Conservation (phyloP, 1,140 invertebrate genomes). For the Drosophila repleta region DNA sequence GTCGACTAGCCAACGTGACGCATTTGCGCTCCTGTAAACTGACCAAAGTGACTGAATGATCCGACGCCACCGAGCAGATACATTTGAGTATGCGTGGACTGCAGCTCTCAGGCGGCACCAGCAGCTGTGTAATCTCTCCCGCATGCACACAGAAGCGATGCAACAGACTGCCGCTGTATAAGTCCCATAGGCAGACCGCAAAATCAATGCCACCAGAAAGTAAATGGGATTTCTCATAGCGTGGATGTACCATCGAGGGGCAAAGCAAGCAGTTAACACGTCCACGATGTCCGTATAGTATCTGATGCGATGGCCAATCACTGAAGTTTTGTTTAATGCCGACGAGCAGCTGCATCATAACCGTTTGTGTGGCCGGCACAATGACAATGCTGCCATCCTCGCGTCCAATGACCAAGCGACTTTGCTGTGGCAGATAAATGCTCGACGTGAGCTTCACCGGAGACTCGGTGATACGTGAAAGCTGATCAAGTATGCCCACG, state of each 20-base stretch:
- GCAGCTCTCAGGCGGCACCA: slow-evolving; percentile 96
- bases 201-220: slow-evolving; percentile 99
- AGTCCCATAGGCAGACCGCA: slow-evolving; percentile 98
- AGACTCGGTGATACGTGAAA: slow-evolving; percentile 88
- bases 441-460: slow-evolving; percentile 93
- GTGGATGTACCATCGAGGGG: slow-evolving; percentile 95
- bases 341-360: slow-evolving; percentile 96
- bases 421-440: slow-evolving; percentile 96
- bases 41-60: slow-evolving; percentile 97
- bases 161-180: slow-evolving; percentile 94
- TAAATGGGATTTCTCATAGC: slow-evolving; percentile 96
- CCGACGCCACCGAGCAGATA: slow-evolving; percentile 98
- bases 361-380: slow-evolving; percentile 96
- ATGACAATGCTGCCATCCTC: slow-evolving; percentile 99
- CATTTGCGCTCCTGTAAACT: slow-evolving; percentile 97
- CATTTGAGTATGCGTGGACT: slow-evolving; percentile 96
- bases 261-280: slow-evolving; percentile 98
- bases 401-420: slow-evolving; percentile 95
- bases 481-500: slow-evolving; percentile 95
- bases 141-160: slow-evolving; percentile 99
- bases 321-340: slow-evolving; percentile 94
- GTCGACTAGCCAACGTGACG: slow-evolving; percentile 96
- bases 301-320: slow-evolving; percentile 95
- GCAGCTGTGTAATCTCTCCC: slow-evolving; percentile 94
- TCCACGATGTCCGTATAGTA: slow-evolving; percentile 95